Conservation (phyloP, 2,888 invertebrate species). For the Troides aeacus region DNA sequence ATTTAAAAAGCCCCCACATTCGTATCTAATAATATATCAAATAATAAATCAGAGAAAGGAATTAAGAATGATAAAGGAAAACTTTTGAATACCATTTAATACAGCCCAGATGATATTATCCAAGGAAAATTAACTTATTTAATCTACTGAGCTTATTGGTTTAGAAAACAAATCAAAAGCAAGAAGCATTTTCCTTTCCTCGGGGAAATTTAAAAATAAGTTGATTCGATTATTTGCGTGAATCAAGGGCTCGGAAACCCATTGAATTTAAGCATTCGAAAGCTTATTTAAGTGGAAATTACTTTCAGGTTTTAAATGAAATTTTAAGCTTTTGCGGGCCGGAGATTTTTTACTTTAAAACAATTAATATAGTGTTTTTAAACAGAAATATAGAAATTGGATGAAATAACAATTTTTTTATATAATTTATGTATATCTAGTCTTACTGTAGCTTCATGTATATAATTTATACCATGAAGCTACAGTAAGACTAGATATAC, state of each 20-base stretch:
- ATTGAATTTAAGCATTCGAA: constrained; percentile 30
- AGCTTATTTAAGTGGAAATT: constrained; percentile 27
- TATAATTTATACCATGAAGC: no score
- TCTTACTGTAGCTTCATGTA: no score
- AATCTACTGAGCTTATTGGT: constrained; percentile 25
- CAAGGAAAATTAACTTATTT: constrained; percentile 12
- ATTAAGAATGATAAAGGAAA: not conserved
- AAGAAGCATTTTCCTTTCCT: constrained; percentile 30
- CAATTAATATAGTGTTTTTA: no score
- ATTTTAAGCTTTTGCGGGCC: constrained; percentile 1
- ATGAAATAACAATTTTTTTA: no score
- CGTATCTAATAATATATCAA: no score
- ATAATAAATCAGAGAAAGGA: no score
- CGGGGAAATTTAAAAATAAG: constrained; percentile 46
- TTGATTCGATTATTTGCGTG: constrained; percentile 43
- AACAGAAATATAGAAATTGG: no score
- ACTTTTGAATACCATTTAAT: not conserved
- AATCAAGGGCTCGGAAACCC: constrained; percentile 28
- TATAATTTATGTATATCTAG: no score
- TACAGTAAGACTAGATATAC: no score
- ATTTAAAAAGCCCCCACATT: no score
- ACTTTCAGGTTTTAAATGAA: constrained; percentile 13
- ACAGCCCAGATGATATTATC: constrained; percentile 2
- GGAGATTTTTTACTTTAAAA: no score
- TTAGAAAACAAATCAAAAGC: constrained; percentile 29